Evolutionary conservation across 2,888 invertebrate genomes (phyloP), one percentile per base, ranked within the genome.

Genomic region (Ornithoptera priamus): DNA sequence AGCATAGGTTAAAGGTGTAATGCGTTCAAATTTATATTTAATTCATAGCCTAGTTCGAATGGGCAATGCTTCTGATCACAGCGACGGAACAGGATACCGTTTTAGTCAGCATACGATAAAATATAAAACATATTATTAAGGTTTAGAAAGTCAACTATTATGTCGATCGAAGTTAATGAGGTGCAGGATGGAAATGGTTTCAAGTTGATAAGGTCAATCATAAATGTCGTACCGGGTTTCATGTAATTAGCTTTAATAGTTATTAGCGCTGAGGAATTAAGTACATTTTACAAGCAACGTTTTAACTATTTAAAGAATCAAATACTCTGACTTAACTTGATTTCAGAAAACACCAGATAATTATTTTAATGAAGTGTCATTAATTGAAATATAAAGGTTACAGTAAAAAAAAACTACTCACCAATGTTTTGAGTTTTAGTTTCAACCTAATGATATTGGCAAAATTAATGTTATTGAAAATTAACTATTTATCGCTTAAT

Each of bases 131-230:
- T 77, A 76, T 64, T 69, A 69, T 76, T 70, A 77, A 67, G 75
- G 73, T 77, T 79, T 78, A 78, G 81, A 82, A 82, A 80, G 78
- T 70, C 50, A 68, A 76, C 76, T 77, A 78, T 80, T 80, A 79
- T 78, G 74, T 73, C 75, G 76, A 73, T 72, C 71, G 73, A 74
- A 76, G 75, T 75, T 80, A 79, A 78, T 78, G 77, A 77, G 77
- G 75, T 76, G 72, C 60, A 59, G 42, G 64, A 67, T 64, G 64
- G 53, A 64, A 68, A 70, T 57, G 67, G 39, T 59, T 69, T 24
- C 72, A 72, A 72, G 76, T 76, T 79, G 81, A 83, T 81, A 81
- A 80, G 79, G 81, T 82, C 76, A 79, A 79, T 80, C 81, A 80
- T 77, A 81, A 78, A 80, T 75, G 67, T 75, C 70, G 75, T 80